Conservation (phyloP, 2,888 invertebrate genomes). For the Acronicta alni region DNA sequence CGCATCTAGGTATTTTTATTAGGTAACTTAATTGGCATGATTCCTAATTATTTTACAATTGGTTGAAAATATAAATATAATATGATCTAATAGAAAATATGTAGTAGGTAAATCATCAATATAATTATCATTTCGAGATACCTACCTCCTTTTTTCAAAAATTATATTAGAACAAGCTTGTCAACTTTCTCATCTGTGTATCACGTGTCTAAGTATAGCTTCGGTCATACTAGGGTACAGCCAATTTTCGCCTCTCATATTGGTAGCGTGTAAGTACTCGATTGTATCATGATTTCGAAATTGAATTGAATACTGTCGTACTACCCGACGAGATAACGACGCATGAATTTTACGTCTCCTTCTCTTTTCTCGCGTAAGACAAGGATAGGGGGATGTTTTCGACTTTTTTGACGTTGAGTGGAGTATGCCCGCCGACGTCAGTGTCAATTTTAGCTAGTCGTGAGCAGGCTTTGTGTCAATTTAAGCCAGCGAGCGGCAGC, state of each 20-base stretch:
- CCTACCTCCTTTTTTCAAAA: too few relatives aligned
- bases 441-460: conserved; percentile 77
- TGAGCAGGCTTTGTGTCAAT: conserved; percentile 76
- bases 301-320: conserved; percentile 81
- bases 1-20: too few relatives aligned
- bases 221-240: conserved; percentile 71
- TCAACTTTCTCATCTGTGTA: conserved; percentile 51
- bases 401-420: conserved; percentile 44
- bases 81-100: too few relatives aligned
- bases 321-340: conserved; percentile 49
- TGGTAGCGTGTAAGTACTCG: conserved; percentile 83
- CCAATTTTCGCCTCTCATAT: conserved; percentile 86
- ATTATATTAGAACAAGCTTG: conserved; percentile 8
- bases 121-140: too few relatives aligned
- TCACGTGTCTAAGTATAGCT: conserved; percentile 72
- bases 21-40: too few relatives aligned
- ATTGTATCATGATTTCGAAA: conserved; percentile 82
- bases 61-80: too few relatives aligned
- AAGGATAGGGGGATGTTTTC: conserved; percentile 42
- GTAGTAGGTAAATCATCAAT: too few relatives aligned
- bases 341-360: conserved; percentile 52
- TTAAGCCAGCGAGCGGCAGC: conserved; percentile 63
- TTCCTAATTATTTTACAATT: too few relatives aligned
- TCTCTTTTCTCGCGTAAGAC: conserved; percentile 45
- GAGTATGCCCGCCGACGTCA: conserved; percentile 48